These are phyloP conservation scores for Eupithecia subumbrata DNA, from an alignment of 2,888 invertebrate species.

Conservation along the genomic window DNA sequence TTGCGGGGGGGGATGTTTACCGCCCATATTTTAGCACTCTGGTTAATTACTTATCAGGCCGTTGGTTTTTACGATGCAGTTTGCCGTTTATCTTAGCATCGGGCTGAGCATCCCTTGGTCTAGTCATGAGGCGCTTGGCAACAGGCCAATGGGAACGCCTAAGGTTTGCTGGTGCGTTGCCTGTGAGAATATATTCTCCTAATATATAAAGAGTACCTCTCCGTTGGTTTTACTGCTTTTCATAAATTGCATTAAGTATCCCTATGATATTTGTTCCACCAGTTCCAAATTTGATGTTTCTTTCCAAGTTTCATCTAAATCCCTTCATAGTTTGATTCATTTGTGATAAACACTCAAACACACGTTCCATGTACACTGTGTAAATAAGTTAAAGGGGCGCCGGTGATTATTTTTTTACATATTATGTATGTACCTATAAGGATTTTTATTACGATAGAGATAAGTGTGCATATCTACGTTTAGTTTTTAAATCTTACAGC, in stretches of 20 bases:
- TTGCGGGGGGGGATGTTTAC: constrained; percentile 7
- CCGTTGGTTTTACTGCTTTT: not conserved
- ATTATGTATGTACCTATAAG: too few relatives aligned
- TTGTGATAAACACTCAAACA: not conserved
- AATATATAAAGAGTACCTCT: not conserved
- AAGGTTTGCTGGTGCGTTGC: constrained; percentile 32
- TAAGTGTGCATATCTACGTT: not conserved
- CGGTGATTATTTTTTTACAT: too few relatives aligned
- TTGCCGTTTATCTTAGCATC: constrained; percentile 60
- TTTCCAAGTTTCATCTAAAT: not conserved
- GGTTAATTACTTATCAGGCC: constrained; percentile 53
- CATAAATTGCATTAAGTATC: not conserved
- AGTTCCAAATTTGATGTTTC: not conserved
- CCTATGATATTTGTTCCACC: not conserved
- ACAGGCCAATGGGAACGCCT: constrained; percentile 57
- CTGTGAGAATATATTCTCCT: constrained; percentile 19
- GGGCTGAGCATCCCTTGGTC: constrained; percentile 52
- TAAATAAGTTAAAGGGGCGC: too few relatives aligned
- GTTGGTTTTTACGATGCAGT: constrained; percentile 53
- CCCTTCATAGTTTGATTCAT: not conserved
- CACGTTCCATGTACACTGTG: too few relatives aligned
- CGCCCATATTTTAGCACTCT: constrained; percentile 44
- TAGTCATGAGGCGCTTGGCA: constrained; percentile 58
- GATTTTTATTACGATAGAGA: not conserved
- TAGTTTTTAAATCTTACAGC: not conserved